These are phyloP conservation scores for Micrasema minimum DNA, from an alignment of 1,140 invertebrate genomes.

Conservation along the genomic window DNA sequence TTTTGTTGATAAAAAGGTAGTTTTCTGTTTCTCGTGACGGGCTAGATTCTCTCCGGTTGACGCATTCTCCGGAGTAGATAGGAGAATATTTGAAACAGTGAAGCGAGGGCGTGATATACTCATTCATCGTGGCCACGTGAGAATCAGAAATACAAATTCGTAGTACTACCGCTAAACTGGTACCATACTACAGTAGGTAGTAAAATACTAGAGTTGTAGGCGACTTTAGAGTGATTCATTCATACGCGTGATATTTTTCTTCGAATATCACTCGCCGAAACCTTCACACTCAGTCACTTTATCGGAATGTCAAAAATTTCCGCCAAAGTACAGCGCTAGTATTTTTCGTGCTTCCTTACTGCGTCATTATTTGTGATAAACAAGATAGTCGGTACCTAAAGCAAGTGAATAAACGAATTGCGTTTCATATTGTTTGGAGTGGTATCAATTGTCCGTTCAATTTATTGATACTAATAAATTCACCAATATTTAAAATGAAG, in stretches of 20 bases:
- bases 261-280: constrained; percentile 30
- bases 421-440: background rate
- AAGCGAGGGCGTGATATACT: constrained; percentile 10
- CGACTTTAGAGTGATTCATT: constrained; percentile 29
- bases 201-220: background rate
- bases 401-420: constrained; percentile 1
- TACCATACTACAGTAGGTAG: background rate
- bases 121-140: constrained; percentile 25
- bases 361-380: constrained; percentile 34
- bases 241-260: constrained; percentile 31
- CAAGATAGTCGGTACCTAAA: background rate
- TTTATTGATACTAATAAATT: no score
- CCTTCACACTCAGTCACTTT: constrained; percentile 35
- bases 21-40: background rate
- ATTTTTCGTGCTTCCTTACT: constrained; percentile 19
- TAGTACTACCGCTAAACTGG: constrained; percentile 11
- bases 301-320: constrained; percentile 52
- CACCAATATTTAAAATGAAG: no score
- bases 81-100: no score
- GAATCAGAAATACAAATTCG: constrained; percentile 20
- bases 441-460: no score
- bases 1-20: no score
- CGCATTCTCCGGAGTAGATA: background rate
- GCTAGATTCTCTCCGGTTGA: background rate
- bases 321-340: constrained; percentile 38